phyloP scores from a whole-genome alignment of 1,140 invertebrate species.

The Pinna nobilis region DNA sequence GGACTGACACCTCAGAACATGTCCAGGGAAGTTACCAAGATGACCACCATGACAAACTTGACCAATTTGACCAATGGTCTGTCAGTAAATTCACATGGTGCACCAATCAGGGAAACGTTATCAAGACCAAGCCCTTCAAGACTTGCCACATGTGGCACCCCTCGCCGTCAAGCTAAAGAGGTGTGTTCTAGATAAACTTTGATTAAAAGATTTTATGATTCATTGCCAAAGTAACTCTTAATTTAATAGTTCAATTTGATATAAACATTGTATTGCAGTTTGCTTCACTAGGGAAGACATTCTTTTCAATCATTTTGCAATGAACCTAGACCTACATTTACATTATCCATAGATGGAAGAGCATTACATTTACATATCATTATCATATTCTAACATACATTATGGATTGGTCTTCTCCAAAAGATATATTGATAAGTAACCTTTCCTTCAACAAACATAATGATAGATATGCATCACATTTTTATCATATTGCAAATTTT shows the following conservation, averaged over 20 bases:
- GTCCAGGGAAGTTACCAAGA: conserved; percentile 57
- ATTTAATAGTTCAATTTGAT: not conserved
- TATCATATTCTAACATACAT: not conserved
- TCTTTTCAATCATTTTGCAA: conserved; percentile 65
- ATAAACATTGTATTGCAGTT: not conserved
- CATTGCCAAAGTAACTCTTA: not conserved
- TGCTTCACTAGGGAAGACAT: conserved; percentile 46
- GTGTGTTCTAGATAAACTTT: not conserved
- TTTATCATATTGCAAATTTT: too few relatives aligned
- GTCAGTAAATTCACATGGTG: conserved; percentile 28
- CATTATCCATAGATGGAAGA: not conserved
- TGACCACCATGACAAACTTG: conserved; percentile 43
- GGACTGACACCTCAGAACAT: conserved; percentile 40
- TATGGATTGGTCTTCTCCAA: not conserved
- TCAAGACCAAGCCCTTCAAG: conserved; percentile 44
- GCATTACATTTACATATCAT: too few relatives aligned
- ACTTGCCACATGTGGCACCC: conserved; percentile 51
- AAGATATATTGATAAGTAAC: too few relatives aligned
- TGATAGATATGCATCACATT: too few relatives aligned
- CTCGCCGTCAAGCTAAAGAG: conserved; percentile 49
- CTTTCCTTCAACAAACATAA: too few relatives aligned
- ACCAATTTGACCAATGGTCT: conserved; percentile 36
- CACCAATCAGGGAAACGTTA: not conserved
- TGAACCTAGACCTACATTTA: conserved; percentile 65
- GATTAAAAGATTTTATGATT: not conserved